Base-by-base conservation (phyloP, 2,797 vertebrate species). In the Neosalanx taihuensis region DNA sequence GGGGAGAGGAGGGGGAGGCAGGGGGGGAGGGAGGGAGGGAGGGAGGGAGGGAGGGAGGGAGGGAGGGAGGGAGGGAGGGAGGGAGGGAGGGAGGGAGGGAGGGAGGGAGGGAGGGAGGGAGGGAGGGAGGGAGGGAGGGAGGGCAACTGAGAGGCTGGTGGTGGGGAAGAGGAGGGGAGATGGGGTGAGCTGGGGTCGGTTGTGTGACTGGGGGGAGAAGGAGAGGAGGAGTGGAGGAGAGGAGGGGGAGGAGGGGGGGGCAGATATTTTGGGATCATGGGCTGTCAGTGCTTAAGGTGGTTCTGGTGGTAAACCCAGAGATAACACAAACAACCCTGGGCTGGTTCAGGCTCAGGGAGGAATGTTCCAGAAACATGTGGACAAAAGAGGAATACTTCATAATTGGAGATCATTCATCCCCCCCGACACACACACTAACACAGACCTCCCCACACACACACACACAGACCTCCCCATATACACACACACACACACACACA, bases 251-350 rank as follows among this genome's bases (percentile, higher is more conserved):
- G 41, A 37, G 57, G 29, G 37, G 12, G 26, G 3, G 18, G 51
- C 61, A 23, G 91, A 92, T 93, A 93, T 93, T 93, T 92, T 91
- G 80, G 89, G 90, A 90, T 85, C 87, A 85, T 83, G 67, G 79
- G 70, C 82, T 88, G 86, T 89, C 73, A 77, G 79, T 71, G 58
- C 86, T 88, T 83, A 81, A 84, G 83, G 79, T 79, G 83, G 76
- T 86, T 82, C 73, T 29, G 76, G 72, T 67, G 57, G 57, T 79
- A 73, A 82, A 76, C 59, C 80, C 80, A 63, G 49, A 75, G 66
- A 64, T 31, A 68, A 80, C 76, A 70, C 26, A 30, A 64, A 77
- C 67, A 63, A 73, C 74, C 80, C 63, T 61, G 70, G 72, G 76
- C 75, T 72, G 63, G 75, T 59, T 79, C 37, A 82, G 79, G 73